Conservation (phyloP, 2,113 vertebrate genomes). For the Lasiurus cinereus region DNA sequence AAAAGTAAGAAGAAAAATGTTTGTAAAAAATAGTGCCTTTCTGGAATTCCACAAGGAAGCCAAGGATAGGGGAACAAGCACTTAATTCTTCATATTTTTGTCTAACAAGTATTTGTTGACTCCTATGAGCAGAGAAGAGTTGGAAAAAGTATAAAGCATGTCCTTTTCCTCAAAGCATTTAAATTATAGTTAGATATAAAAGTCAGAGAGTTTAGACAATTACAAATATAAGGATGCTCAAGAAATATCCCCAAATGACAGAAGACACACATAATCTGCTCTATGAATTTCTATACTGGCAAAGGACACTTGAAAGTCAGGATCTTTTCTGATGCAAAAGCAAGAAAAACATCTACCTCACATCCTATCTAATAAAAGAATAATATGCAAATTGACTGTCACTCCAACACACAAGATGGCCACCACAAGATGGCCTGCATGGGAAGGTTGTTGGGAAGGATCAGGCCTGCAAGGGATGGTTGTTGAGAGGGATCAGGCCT, state of each 20-base stretch:
- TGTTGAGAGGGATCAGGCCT: too few species aligned
- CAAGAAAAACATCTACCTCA: neutral
- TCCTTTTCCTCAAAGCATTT: neutral
- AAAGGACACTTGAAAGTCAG: neutral
- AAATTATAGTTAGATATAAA: constrained; percentile 38
- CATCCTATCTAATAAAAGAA: too few species aligned
- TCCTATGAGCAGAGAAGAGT: neutral
- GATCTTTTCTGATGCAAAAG: neutral
- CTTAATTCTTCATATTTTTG: constrained; percentile 38
- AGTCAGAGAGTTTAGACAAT: neutral
- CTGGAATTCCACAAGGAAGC: constrained; percentile 4
- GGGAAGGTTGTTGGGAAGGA: too few species aligned
- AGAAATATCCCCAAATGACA: constrained; percentile 17
- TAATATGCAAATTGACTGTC: too few species aligned
- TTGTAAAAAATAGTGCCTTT: constrained; percentile 42
- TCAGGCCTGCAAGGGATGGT: too few species aligned
- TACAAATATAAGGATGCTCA: neutral
- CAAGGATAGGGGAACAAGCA: neutral
- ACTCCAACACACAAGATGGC: too few species aligned
- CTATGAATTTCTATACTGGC: neutral
- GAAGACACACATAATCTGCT: neutral
- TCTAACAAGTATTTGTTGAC: constrained; percentile 35
- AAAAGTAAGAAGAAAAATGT: neutral
- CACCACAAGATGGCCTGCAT: too few species aligned
- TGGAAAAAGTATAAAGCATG: neutral